Conservation (phyloP, 2,113 vertebrate genomes). For the Neolamprologus fasciatus region DNA sequence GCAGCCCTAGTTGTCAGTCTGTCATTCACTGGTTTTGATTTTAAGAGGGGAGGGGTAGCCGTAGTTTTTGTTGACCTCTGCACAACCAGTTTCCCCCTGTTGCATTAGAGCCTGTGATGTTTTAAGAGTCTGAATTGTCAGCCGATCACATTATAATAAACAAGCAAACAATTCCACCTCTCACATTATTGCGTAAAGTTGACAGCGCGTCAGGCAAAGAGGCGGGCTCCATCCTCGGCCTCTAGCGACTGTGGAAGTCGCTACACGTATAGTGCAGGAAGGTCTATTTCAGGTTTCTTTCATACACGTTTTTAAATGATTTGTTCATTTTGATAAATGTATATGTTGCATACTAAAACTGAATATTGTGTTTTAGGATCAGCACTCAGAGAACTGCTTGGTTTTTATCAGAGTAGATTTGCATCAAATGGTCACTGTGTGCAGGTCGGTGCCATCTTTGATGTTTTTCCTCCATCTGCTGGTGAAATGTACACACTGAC, state of each 20-base stretch:
- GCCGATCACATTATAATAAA: not conserved
- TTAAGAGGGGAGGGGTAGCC: fast-evolving
- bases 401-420: not conserved
- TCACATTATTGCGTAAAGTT: not conserved
- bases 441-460: not conserved
- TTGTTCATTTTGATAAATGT: fast-evolving
- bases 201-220: not conserved
- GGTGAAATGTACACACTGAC: not conserved
- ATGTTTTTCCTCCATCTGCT: conserved; percentile 20
- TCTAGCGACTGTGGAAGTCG: fast-evolving
- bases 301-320: not conserved
- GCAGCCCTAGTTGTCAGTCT: not conserved
- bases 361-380: not conserved
- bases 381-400: not conserved
- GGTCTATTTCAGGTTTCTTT: not conserved
- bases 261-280: fast-evolving
- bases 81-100: fast-evolving
- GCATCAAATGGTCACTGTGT: not conserved
- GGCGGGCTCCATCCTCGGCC: fast-evolving
- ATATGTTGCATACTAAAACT: fast-evolving
- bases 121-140: fast-evolving
- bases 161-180: not conserved
- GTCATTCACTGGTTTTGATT: not conserved
- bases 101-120: fast-evolving
- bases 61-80: not conserved